Conservation (phyloP, 2,113 vertebrate species). For the Amblyopsis rosae region DNA sequence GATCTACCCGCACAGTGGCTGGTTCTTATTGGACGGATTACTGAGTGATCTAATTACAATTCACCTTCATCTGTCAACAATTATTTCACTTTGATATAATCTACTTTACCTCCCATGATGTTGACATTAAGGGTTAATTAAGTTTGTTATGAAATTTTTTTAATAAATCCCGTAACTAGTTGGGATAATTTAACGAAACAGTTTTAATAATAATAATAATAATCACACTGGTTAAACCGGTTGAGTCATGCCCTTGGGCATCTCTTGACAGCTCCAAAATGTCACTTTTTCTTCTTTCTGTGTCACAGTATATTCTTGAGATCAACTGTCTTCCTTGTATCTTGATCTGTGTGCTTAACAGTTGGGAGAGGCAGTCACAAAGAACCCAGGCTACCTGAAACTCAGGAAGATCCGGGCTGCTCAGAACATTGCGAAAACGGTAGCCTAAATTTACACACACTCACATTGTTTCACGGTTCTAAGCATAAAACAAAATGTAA, state of each 20-base stretch:
- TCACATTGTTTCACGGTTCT: too few relatives aligned
- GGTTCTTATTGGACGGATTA: background rate
- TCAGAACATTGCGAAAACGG: slow-evolving; percentile 65
- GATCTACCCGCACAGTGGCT: background rate
- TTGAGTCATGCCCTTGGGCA: background rate
- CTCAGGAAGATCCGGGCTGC: slow-evolving; percentile 64
- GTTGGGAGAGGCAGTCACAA: slow-evolving; percentile 61
- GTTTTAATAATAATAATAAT: too few relatives aligned
- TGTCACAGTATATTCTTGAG: background rate
- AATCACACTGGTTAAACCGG: too few relatives aligned
- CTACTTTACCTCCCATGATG: too few relatives aligned
- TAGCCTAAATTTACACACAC: slow-evolving; percentile 16
- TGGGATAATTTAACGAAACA: too few relatives aligned
- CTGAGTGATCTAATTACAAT: background rate
- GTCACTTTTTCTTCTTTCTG: background rate
- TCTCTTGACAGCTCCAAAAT: background rate
- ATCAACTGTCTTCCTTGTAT: slow-evolving; percentile 8
- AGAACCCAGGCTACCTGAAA: slow-evolving; percentile 66
- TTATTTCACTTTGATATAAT: too few relatives aligned
- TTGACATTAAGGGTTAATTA: too few relatives aligned
- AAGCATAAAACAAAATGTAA: too few relatives aligned
- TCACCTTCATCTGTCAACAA: too few relatives aligned
- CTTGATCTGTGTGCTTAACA: slow-evolving; percentile 24
- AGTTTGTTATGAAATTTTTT: too few relatives aligned
- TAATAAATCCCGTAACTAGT: too few relatives aligned